Evolutionary conservation across 2,888 invertebrate genomes (phyloP).

Genomic region (Strigamia transsilvanica): DNA sequence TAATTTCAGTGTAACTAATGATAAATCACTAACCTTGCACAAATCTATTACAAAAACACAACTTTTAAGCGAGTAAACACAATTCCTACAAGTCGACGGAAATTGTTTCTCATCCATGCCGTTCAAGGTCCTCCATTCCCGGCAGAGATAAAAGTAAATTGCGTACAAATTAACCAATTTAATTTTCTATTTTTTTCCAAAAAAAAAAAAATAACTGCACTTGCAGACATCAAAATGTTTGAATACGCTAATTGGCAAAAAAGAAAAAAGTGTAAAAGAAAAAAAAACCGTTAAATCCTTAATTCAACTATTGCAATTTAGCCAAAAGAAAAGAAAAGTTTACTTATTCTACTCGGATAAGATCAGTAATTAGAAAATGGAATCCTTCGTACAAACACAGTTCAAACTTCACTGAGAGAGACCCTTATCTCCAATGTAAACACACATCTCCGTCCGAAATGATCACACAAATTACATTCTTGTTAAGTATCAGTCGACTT

Average conservation of each 20-base stretch:
- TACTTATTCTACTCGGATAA: neutral
- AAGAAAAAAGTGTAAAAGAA: neutral
- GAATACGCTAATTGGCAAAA: neutral
- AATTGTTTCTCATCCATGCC: too few species aligned
- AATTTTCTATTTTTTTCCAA: neutral
- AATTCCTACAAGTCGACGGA: too few species aligned
- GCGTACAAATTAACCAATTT: too few species aligned
- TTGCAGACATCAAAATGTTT: neutral
- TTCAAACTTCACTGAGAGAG: conserved; percentile 5
- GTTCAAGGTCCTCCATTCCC: too few species aligned
- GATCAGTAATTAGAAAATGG: conserved; percentile 20
- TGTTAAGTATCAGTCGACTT: conserved; percentile 32
- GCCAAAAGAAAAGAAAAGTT: conserved; percentile 2
- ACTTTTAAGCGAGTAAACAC: too few species aligned
- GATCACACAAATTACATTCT: conserved; percentile 43
- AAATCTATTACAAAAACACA: too few species aligned
- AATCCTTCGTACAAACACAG: conserved; percentile 34
- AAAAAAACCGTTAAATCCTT: neutral
- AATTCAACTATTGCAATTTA: neutral
- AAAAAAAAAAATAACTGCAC: neutral
- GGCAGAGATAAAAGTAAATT: too few species aligned
- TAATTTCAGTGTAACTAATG: too few species aligned
- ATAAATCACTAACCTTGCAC: too few species aligned
- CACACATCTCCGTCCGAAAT: conserved; percentile 16
- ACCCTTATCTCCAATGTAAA: conserved; percentile 40